Conservation (phyloP, 2,113 vertebrate genomes). For the Heterotilapia buettikoferi region DNA sequence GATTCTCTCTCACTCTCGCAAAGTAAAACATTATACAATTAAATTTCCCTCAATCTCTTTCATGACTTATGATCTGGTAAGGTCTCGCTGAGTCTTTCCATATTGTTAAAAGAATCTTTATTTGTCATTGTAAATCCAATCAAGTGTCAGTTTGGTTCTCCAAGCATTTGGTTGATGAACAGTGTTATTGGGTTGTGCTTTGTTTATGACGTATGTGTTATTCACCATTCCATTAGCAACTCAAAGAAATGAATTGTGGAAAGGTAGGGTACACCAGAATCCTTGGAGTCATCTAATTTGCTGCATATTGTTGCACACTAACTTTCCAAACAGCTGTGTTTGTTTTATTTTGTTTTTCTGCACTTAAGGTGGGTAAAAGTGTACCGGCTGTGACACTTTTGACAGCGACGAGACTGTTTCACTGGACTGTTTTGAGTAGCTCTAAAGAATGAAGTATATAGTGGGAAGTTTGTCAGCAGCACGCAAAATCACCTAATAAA, state of each 20-base stretch:
- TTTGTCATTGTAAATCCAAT: conserved; percentile 35
- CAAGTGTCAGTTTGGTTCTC: not conserved
- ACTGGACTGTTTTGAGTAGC: not conserved
- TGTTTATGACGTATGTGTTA: not conserved
- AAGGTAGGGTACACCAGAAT: not conserved
- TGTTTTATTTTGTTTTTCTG: not conserved
- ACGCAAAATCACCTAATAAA: not conserved
- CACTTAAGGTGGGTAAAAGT: not conserved
- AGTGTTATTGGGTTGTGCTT: not conserved
- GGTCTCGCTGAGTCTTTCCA: conserved; percentile 30
- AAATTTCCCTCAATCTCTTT: conserved; percentile 51
- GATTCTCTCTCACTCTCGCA: conserved; percentile 68
- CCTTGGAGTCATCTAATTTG: not conserved
- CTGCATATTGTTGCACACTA: not conserved
- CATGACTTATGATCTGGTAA: conserved; percentile 44
- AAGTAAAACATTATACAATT: conserved; percentile 68
- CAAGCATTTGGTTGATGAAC: not conserved
- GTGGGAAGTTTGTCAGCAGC: not conserved
- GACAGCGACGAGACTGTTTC: not conserved
- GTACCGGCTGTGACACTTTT: not conserved
- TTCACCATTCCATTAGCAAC: not conserved
- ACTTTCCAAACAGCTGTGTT: not conserved
- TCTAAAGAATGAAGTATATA: not conserved
- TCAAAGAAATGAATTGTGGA: not conserved
- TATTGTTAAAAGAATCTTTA: conserved; percentile 48